Conservation (phyloP, 2,888 invertebrate species). For the Rhamphomyia laevipes region DNA sequence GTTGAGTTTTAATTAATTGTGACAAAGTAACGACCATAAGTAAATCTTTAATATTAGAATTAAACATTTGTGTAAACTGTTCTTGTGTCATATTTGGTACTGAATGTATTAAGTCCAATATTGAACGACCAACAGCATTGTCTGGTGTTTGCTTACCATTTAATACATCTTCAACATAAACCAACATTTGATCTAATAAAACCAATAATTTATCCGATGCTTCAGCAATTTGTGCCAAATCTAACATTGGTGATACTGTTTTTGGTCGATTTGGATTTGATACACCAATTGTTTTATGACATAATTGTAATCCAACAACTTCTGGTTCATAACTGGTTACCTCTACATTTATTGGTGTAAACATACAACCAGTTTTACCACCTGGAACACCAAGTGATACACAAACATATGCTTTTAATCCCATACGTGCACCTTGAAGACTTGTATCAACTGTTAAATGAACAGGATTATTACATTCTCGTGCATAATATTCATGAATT, state of each 20-base stretch:
- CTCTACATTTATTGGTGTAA: slow-evolving; percentile 87
- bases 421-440: slow-evolving; percentile 78
- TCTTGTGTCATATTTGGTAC: slow-evolving; percentile 84
- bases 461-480: slow-evolving; percentile 88
- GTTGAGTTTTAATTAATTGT: slow-evolving; percentile 90
- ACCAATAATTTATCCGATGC: slow-evolving; percentile 67
- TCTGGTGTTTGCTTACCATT: slow-evolving; percentile 63
- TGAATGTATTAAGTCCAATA: slow-evolving; percentile 82
- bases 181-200: slow-evolving; percentile 63
- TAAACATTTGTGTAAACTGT: slow-evolving; percentile 89
- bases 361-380: slow-evolving; percentile 89
- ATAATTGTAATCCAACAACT: slow-evolving; percentile 64
- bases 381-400: slow-evolving; percentile 88
- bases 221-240: slow-evolving; percentile 73
- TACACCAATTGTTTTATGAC: slow-evolving; percentile 66
- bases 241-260: slow-evolving; percentile 57
- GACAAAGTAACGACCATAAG: slow-evolving; percentile 95
- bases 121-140: slow-evolving; percentile 79
- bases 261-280: slow-evolving; percentile 42
- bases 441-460: slow-evolving; percentile 94
- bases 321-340: slow-evolving; percentile 88
- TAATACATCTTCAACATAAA: slow-evolving; percentile 88
- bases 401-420: slow-evolving; percentile 86
- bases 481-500: slow-evolving; percentile 93
- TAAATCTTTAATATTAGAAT: slow-evolving; percentile 92